Base-by-base conservation (phyloP, 2,797 vertebrate genomes). In the Ceryle rudis region DNA sequence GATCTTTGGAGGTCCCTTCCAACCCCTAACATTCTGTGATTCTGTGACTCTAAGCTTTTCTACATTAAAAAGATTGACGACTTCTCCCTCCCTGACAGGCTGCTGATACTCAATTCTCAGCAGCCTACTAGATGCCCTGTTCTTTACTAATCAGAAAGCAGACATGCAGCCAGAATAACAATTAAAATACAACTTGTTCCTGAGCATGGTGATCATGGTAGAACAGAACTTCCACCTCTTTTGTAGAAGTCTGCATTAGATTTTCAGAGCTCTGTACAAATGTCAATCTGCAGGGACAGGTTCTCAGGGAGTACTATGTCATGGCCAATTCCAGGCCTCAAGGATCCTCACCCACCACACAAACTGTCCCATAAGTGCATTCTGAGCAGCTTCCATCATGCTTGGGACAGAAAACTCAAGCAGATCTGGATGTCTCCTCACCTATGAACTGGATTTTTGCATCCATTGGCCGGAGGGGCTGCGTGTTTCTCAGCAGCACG, bases 391-490 rank as follows among this genome's bases (percentile, higher is more conserved):
- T 82, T 85, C 44, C 55, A 33, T 47, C 42, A 6, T 2, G 7
- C 18, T 64, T 23, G 37, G 70, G 28, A n/a, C 2, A 37, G 51
- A 39, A 0, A 1, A 20, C 31, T 66, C 37, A 21, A 60, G 39
- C 28, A 90, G 62, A 33, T 47, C 7, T 47, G 19, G 17, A 11
- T 41, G 14, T 57, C 51, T 92, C 93, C 98, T 97, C 91, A 98
- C 98, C 97, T 39, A 98, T 93, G 80, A 98, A 98, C 64, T 84
- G 66, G 58, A 97, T 97, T 96, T 98, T 98, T 31, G 98, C 98
- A 22, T 98, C 96, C n/a, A 23, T 25, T 25, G 95, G 44, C 55
- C 37, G 96, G 25, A 95, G 51, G 4, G 70, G 93, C 39, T 92
- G 86, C 54, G 92, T 92, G 33, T 22, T 60, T 84, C 49, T 81